Base-by-base conservation (phyloP, 1,140 invertebrate species). In the Proctacanthus coquilletti region DNA sequence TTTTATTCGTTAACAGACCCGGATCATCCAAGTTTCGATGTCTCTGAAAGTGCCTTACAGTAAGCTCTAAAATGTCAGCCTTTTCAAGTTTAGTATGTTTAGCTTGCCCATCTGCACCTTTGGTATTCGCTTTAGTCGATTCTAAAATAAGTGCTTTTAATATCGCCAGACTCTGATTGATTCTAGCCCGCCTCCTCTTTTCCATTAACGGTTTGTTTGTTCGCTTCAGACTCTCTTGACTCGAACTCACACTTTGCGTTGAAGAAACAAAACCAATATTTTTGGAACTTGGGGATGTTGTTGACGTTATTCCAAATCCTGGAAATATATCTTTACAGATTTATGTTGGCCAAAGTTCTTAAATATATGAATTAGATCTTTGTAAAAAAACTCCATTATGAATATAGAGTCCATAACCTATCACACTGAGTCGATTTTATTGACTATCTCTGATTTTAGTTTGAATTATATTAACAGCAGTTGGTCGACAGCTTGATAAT, bases 121-220 rank as follows among this genome's bases (percentile, higher is more conserved):
- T 54, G 49, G n/a, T 18, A 65, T 13, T 68, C 64, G 47, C 74
- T 74, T 63, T 65, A 21, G 63, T 63, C 11, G 60, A 60, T 48
- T 68, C 80, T 30, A 88, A 67, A 46, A 89, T 84, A 15, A 91
- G 69, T 27, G 72, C 72, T 64, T 92, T 92, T 18, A 93, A 68
- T 50, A 85, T 78, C 42, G 81, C 76, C 45, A 93, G 64, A 50
- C 82, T 87, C 51, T 83, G 77, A 61, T 93, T 93, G 55, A 93
- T 93, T 40, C 87, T 68, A 10, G 85, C 86, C 46, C 87, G 59
- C 42, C 87, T 64, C 57, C 81, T 69, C 65, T 88, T 91, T 67
- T 91, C 86, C 84, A 91, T 88, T 52, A 91, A 71, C 50, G 86
- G 86, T 69, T 91, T 91, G 59, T 85, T 86, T 40, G 79, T 81